Conservation (phyloP, 30 jellyfish, hydroid and myxozoan genomes). For the Pelagia noctiluca region DNA sequence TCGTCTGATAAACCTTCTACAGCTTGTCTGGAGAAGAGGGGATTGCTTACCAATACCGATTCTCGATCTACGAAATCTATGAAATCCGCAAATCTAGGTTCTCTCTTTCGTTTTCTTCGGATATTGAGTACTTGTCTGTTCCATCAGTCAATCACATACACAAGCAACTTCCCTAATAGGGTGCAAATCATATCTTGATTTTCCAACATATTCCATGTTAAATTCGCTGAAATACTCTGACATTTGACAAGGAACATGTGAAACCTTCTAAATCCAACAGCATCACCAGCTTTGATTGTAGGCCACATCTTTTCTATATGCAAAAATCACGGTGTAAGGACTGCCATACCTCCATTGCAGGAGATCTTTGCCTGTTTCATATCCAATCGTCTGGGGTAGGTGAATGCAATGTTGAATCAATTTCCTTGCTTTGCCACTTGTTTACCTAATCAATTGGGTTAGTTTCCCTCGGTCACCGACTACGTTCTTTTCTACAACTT, state of each 20-base stretch:
- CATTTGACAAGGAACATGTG: slow-evolving; percentile 16
- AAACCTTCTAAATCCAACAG: background rate
- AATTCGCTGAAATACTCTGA: slow-evolving; percentile 18
- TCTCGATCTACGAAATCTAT: slow-evolving; percentile 5
- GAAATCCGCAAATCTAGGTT: slow-evolving; percentile 18
- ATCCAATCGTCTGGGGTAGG: slow-evolving; percentile 27
- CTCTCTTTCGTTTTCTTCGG: slow-evolving; percentile 14
- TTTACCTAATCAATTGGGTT: slow-evolving; percentile 29
- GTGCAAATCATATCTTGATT: slow-evolving; percentile 1
- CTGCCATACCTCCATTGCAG: no score
- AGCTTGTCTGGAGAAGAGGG: slow-evolving; percentile 10
- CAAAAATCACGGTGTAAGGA: no score
- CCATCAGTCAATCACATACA: slow-evolving; percentile 23
- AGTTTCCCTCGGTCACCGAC: slow-evolving; percentile 32
- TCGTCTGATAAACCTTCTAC: slow-evolving; percentile 1
- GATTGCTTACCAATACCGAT: slow-evolving; percentile 17
- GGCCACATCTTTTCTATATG: slow-evolving; percentile 24
- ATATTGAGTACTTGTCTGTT: slow-evolving; percentile 9
- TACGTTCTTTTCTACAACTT: slow-evolving; percentile 42
- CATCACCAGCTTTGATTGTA: slow-evolving; percentile 27
- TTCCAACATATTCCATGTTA: slow-evolving; percentile 18
- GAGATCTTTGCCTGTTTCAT: no score
- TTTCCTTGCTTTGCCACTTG: slow-evolving; percentile 51
- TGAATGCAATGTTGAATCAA: slow-evolving; percentile 34
- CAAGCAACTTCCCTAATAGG: background rate